Base-by-base conservation (phyloP, 2,113 vertebrate species). In the Formicarius rufipectus region DNA sequence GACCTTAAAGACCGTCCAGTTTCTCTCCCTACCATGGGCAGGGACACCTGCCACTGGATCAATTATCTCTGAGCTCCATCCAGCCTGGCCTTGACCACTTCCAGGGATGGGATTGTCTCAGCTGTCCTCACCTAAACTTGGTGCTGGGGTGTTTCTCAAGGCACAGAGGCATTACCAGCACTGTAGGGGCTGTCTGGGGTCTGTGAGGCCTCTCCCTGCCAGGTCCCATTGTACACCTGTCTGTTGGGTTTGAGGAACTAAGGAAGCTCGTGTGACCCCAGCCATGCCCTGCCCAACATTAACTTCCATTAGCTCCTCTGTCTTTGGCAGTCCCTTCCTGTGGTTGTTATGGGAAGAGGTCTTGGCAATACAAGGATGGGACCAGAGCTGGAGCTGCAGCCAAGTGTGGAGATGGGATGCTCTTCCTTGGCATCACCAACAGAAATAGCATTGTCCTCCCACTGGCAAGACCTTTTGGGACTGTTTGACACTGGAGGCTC, bases 251-350 rank as follows among this genome's bases (percentile, higher is more conserved):
- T 76, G 62, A 82, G 12, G 25, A 35, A 58, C 28, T 30, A 50
- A 63, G 0, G 6, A 81, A 37, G 42, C 39, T 74, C 3, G 0
- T 55, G 60, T 53, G 73, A 53, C 21, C 30, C 78, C 84, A 72
- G 35, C 24, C 0, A 0, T 42, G 59, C 14, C 50, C 80, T 1
- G 0, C n/a, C 59, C 52, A 22, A 6, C 23, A 28, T 53, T 12
- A 37, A 31, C 31, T 63, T 79, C 37, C 68, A 40, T 9, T 14
- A 90, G 35, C 83, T 95, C 60, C 35, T 39, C 56, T 59, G n/a
- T 72, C 21, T 35, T 66, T 45, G 50, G 17, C 58, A 73, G n/a
- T 16, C 2, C 0, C 62, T 82, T 40, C n/a, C 42, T 2, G 1
- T 0, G 0, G 11, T 19, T 68, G 22, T 40, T 49, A 22, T 0